These are phyloP conservation scores for Cacatua alba DNA, from an alignment of 2,113 vertebrate species.

Conservation along the genomic window DNA sequence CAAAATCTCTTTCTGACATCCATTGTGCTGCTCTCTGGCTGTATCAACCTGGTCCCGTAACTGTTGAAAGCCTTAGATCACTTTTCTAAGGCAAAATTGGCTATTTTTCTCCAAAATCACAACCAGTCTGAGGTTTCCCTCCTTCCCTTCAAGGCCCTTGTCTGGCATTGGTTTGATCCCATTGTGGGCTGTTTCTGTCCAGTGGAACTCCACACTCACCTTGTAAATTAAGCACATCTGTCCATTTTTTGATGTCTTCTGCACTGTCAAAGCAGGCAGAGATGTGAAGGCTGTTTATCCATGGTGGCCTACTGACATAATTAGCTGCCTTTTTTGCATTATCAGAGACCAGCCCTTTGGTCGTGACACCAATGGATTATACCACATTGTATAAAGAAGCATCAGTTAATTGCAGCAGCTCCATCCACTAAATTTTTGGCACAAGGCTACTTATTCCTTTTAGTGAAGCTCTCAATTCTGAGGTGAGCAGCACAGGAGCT, in stretches of 20 bases:
- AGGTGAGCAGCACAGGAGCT: neutral
- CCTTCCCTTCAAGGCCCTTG: neutral
- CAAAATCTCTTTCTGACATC: neutral
- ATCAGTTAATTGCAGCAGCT: neutral
- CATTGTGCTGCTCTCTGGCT: neutral
- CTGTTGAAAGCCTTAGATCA: neutral
- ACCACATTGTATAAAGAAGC: neutral
- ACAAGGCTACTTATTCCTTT: neutral
- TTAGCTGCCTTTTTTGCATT: neutral
- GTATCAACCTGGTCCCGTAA: neutral
- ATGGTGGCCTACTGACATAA: neutral
- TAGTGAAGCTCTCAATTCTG: neutral
- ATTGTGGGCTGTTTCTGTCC: neutral
- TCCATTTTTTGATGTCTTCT: neutral
- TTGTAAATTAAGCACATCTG: neutral
- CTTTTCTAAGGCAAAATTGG: neutral
- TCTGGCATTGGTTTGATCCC: neutral
- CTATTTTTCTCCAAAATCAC: neutral
- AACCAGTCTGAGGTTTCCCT: neutral
- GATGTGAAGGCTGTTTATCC: neutral
- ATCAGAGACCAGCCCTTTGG: neutral
- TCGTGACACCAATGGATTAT: neutral
- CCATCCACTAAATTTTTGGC: neutral
- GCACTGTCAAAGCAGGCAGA: neutral
- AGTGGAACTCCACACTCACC: neutral